These are phyloP conservation scores for Athalia rosae DNA, from an alignment of 2,888 invertebrate species.

Conservation along the genomic window DNA sequence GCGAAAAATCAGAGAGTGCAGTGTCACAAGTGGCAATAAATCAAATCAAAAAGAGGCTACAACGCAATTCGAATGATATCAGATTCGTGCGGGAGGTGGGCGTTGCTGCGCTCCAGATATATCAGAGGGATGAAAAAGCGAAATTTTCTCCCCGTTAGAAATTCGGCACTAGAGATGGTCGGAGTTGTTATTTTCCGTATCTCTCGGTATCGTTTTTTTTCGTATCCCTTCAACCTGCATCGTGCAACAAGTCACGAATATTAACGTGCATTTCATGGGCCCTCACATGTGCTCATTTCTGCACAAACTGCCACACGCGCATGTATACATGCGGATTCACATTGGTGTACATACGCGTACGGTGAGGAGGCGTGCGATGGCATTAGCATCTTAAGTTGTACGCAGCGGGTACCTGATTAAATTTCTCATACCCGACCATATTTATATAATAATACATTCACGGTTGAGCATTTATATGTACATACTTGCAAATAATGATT, in stretches of 20 bases:
- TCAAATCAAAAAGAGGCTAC: too few relatives aligned
- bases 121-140: too few relatives aligned
- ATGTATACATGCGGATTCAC: too few relatives aligned
- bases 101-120: too few relatives aligned
- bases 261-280: too few relatives aligned
- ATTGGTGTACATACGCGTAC: slow-evolving; percentile 54
- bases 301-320: too few relatives aligned
- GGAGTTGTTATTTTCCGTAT: slow-evolving; percentile 45
- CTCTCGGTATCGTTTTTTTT: slow-evolving; percentile 44
- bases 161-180: slow-evolving; percentile 66
- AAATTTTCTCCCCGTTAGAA: slow-evolving; percentile 66
- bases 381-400: slow-evolving; percentile 68
- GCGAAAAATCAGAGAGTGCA: too few relatives aligned
- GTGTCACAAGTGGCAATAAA: too few relatives aligned
- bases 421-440: slow-evolving; percentile 67
- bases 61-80: too few relatives aligned
- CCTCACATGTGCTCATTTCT: too few relatives aligned
- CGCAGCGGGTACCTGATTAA: slow-evolving; percentile 69
- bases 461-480: not conserved
- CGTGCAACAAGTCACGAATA: slow-evolving; percentile 39
- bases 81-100: too few relatives aligned
- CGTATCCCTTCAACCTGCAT: slow-evolving; percentile 17
- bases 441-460: slow-evolving; percentile 53
- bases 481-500: too few relatives aligned
- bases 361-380: slow-evolving; percentile 63